phyloP scores from a whole-genome alignment of 1,140 invertebrate species.

The Sminthurinus signatus region DNA sequence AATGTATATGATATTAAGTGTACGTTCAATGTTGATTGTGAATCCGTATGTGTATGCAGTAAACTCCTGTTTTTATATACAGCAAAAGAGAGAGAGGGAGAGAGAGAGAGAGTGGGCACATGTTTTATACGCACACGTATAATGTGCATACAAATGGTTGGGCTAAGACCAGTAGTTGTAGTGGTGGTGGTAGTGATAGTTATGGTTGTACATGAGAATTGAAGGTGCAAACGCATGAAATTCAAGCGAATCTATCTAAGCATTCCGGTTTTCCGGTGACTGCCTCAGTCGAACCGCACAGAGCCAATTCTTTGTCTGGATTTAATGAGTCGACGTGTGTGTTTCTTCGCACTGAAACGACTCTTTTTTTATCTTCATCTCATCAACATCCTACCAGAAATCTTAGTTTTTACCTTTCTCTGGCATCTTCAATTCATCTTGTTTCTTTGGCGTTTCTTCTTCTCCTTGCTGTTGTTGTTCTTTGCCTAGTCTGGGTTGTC shows the following conservation, averaged over 20 bases:
- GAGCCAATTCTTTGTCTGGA: conserved; percentile 37
- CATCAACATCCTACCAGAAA: conserved; percentile 6
- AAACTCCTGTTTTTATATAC: too few relatives aligned
- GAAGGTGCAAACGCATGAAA: conserved; percentile 38
- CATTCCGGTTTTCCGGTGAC: conserved; percentile 26
- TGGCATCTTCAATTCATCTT: background rate
- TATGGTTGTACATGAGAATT: conserved; percentile 11
- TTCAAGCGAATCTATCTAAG: conserved; percentile 31
- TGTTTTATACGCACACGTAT: too few relatives aligned
- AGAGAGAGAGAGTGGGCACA: too few relatives aligned
- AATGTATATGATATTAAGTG: too few relatives aligned
- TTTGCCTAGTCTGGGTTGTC: too few relatives aligned
- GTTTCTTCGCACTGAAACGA: conserved; percentile 15
- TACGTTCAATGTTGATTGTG: too few relatives aligned
- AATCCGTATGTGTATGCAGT: too few relatives aligned
- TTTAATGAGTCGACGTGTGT: conserved; percentile 39
- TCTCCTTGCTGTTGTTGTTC: conserved; percentile 1
- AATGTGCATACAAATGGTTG: background rate
- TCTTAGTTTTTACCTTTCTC: conserved; percentile 9
- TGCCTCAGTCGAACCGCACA: conserved; percentile 22
- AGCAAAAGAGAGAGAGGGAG: too few relatives aligned
- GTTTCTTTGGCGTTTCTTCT: background rate
- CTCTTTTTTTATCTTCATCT: conserved; percentile 15
- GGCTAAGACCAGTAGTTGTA: background rate
- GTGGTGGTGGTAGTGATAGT: background rate